These are phyloP conservation scores for Lepetodrilus schrolli DNA, from an alignment of 2,888 invertebrate genomes.

Conservation along the genomic window DNA sequence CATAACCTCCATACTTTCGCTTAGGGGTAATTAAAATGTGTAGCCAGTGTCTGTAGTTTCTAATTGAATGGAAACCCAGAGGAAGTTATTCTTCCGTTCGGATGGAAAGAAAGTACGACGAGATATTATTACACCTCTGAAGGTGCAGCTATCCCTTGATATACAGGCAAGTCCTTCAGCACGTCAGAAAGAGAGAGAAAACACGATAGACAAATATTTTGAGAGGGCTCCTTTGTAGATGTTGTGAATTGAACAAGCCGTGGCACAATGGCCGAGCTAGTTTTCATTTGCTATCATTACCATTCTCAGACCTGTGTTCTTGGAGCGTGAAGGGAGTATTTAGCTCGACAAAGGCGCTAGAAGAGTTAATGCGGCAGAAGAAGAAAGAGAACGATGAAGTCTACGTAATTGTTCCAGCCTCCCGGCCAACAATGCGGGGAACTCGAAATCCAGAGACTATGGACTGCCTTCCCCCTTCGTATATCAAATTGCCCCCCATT, in stretches of 20 bases:
- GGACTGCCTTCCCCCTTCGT: neutral
- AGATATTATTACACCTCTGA: neutral
- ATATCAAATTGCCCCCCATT: constrained; percentile 28
- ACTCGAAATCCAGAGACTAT: neutral
- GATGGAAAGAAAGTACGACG: neutral
- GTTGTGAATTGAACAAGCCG: constrained; percentile 1
- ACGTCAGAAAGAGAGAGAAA: no score
- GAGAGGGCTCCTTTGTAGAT: neutral
- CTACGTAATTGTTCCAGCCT: constrained; percentile 15
- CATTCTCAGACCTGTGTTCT: neutral
- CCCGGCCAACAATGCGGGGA: constrained; percentile 1
- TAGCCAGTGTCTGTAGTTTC: neutral
- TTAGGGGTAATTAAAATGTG: constrained; percentile 7
- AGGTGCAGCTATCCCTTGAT: neutral
- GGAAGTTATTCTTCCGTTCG: neutral
- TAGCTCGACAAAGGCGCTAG: constrained; percentile 24
- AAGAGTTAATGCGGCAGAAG: constrained; percentile 28
- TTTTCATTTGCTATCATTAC: constrained; percentile 30
- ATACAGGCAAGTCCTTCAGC: no score
- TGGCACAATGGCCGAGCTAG: constrained; percentile 1
- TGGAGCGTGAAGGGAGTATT: constrained; percentile 25
- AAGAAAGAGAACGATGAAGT: constrained; percentile 11
- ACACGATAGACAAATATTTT: constrained; percentile 10
- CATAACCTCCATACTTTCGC: neutral
- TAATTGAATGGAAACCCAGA: neutral